Conservation (phyloP, 2,888 invertebrate species). For the Heliconius aoede region DNA sequence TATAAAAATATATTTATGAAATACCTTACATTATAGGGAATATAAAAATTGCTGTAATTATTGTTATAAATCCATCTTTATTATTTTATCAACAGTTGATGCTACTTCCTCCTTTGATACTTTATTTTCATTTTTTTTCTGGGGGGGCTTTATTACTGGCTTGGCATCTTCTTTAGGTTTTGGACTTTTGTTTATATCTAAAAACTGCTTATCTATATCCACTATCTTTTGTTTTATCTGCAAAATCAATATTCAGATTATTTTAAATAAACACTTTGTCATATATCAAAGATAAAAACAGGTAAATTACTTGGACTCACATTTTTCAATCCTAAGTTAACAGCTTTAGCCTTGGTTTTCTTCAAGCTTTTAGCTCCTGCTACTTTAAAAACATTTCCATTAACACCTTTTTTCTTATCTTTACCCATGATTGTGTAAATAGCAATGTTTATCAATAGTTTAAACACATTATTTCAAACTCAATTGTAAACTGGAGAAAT, state of each 20-base stretch:
- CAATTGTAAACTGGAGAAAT: not conserved
- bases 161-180: constrained; percentile 54
- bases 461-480: not conserved
- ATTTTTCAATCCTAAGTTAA: constrained; percentile 76
- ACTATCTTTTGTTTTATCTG: constrained; percentile 76
- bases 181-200: constrained; percentile 67
- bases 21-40: not conserved
- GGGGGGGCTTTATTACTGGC: constrained; percentile 52
- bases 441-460: not conserved
- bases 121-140: constrained; percentile 58
- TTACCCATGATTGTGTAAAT: constrained; percentile 64
- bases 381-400: constrained; percentile 76
- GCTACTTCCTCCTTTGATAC: constrained; percentile 70
- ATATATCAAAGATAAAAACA: not conserved
- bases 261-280: no score
- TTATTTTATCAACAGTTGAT: constrained; percentile 64
- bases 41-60: not conserved
- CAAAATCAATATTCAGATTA: constrained; percentile 32
- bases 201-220: constrained; percentile 73
- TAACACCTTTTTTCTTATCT: constrained; percentile 71
- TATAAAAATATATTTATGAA: constrained; percentile 12
- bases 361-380: constrained; percentile 79
- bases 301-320: constrained; percentile 56
- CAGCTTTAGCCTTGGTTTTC: constrained; percentile 76
- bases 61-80: constrained; percentile 72